Conservation (phyloP, 2,888 invertebrate genomes). For the Lagria hirta region DNA sequence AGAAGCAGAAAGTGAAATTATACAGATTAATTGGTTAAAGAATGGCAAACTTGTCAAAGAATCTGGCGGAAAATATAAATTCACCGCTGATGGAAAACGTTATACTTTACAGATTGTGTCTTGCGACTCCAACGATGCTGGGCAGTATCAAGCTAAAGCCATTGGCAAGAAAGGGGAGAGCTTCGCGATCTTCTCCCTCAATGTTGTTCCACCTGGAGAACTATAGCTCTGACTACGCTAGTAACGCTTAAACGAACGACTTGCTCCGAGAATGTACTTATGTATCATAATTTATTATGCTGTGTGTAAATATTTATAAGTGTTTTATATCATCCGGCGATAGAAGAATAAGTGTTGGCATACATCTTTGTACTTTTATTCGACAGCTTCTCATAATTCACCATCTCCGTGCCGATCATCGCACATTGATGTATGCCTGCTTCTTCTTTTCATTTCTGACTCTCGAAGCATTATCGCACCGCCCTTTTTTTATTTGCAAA, state of each 20-base stretch:
- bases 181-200: constrained; percentile 82
- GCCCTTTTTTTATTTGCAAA: constrained; percentile 36
- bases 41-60: constrained; percentile 90
- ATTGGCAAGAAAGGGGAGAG: constrained; percentile 85
- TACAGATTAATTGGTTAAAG: constrained; percentile 82
- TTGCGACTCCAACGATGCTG: constrained; percentile 75
- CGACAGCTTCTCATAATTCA: constrained; percentile 44
- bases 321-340: constrained; percentile 42
- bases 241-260: constrained; percentile 48
- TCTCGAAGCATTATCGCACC: constrained; percentile 28
- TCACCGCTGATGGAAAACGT: constrained; percentile 78
- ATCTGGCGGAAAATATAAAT: constrained; percentile 72
- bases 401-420: constrained; percentile 33
- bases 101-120: constrained; percentile 78
- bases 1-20: constrained; percentile 72
- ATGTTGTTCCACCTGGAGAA: constrained; percentile 65
- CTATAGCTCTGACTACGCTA: constrained; percentile 48
- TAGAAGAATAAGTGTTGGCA: constrained; percentile 21
- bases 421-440: constrained; percentile 20
- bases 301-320: constrained; percentile 46
- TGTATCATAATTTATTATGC: constrained; percentile 43
- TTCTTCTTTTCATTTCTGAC: constrained; percentile 22
- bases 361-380: constrained; percentile 17
- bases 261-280: constrained; percentile 46
- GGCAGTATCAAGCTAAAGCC: constrained; percentile 85